Conservation (phyloP, 2,797 vertebrate species). For the Saguinus oedipus region DNA sequence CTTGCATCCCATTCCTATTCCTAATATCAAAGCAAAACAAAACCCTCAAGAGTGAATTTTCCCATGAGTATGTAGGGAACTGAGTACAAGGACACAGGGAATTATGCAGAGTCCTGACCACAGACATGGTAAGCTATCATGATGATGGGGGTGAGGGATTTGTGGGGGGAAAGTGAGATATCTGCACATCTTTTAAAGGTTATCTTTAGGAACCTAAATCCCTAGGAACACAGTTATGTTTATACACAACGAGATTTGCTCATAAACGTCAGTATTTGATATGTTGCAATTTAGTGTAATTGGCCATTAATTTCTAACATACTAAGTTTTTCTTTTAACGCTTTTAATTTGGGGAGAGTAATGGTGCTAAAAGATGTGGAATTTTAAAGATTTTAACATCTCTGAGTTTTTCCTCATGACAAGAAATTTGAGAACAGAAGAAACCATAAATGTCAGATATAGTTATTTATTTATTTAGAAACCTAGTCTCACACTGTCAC, state of each 20-base stretch:
- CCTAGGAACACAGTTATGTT: background rate
- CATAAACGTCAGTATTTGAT: slow-evolving; percentile 14
- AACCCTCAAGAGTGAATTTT: background rate
- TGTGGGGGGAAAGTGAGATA: background rate
- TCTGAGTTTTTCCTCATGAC: background rate
- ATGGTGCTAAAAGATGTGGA: background rate
- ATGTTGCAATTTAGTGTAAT: slow-evolving; percentile 24
- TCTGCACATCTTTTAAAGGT: background rate
- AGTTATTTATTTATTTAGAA: background rate
- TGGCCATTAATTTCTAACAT: slow-evolving; percentile 23
- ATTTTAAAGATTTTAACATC: slow-evolving; percentile 31
- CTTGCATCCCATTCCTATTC: background rate
- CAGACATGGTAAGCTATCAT: background rate
- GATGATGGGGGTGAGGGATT: background rate
- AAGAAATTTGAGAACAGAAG: slow-evolving; percentile 49
- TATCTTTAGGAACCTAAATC: background rate
- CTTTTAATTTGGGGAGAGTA: slow-evolving; percentile 26
- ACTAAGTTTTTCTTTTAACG: slow-evolving; percentile 17
- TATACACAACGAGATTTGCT: background rate
- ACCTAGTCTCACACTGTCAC: too few species aligned
- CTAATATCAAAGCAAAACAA: background rate
- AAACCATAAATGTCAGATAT: background rate
- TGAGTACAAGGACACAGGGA: background rate
- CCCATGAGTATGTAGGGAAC: background rate
- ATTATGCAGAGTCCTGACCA: background rate